Percentiles rank a stretch among this genome's conserved stretches.
phyloP scores from a whole-genome alignment of 2,113 vertebrate genomes.

The Platycercus adscitus region DNA sequence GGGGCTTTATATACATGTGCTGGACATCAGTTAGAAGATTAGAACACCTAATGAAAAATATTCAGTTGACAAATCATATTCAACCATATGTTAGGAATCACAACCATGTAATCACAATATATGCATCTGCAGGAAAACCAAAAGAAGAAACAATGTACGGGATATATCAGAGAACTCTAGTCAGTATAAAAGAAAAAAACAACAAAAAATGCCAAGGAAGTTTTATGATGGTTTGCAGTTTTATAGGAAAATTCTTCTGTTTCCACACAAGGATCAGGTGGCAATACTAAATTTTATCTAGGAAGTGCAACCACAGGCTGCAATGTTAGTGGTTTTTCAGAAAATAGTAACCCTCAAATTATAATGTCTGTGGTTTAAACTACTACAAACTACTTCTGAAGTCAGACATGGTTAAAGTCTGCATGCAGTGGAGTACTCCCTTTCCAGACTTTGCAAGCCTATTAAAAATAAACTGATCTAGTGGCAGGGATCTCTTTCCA shows the following conservation, averaged over 20 bases:
- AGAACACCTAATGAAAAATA: not conserved
- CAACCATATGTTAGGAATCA: not conserved
- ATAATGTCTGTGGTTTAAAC: conserved; percentile 65
- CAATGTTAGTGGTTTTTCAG: conserved; percentile 51
- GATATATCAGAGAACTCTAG: not conserved
- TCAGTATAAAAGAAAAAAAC: conserved; percentile 10
- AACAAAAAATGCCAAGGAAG: not conserved
- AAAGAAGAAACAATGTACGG: not conserved
- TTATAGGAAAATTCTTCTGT: conserved; percentile 56
- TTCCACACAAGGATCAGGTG: conserved; percentile 63
- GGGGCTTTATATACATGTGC: not conserved
- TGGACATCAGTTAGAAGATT: not conserved
- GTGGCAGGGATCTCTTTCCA: not conserved
- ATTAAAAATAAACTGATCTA: conserved; percentile 52
- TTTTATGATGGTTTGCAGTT: not conserved
- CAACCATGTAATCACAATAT: not conserved
- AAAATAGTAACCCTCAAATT: conserved; percentile 70
- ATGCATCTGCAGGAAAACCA: not conserved
- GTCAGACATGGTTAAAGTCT: conserved; percentile 41
- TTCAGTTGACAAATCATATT: not conserved
- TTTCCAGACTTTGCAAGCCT: conserved; percentile 10
- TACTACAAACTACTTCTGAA: conserved; percentile 37
- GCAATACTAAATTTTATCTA: conserved; percentile 62
- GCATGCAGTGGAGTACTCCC: not conserved
- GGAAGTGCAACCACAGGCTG: conserved; percentile 66